Evolutionary conservation across 2,888 invertebrate genomes (phyloP).

Genomic region (Sicus ferrugineus): DNA sequence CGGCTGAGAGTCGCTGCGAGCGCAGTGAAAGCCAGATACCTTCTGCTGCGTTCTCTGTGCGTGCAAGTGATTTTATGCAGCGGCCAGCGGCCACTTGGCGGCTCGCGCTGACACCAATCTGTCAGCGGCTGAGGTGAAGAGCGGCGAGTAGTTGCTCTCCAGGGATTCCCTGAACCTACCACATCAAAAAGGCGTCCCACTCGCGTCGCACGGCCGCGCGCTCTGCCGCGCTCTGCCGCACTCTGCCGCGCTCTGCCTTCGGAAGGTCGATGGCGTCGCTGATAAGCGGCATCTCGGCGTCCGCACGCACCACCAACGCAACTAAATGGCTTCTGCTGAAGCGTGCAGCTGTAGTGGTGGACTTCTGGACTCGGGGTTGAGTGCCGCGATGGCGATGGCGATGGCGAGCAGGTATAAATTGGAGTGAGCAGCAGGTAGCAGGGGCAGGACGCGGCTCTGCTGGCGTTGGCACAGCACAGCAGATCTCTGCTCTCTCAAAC

Average conservation of each 20-base stretch:
- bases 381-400: too few relatives aligned
- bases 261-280: not conserved
- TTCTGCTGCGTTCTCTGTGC: constrained; percentile 43
- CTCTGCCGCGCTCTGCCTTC: not conserved
- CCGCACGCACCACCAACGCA: too few relatives aligned
- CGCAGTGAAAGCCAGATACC: constrained; percentile 55
- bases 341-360: too few relatives aligned
- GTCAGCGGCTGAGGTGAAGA: not conserved
- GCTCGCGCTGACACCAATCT: not conserved
- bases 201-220: not conserved
- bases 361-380: too few relatives aligned
- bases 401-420: too few relatives aligned
- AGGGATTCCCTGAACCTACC: too few relatives aligned
- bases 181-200: too few relatives aligned
- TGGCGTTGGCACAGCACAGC: too few relatives aligned
- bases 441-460: too few relatives aligned
- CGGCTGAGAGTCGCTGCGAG: constrained; percentile 23
- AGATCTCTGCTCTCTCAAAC: too few relatives aligned
- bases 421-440: too few relatives aligned
- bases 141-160: not conserved
- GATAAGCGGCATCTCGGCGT: constrained; percentile 4
- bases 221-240: constrained; percentile 3
- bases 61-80: constrained; percentile 10
- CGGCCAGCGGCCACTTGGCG: not conserved
- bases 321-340: too few relatives aligned